These are phyloP conservation scores for Neodiprion fabricii DNA, from an alignment of 1,140 invertebrate species.

Conservation along the genomic window DNA sequence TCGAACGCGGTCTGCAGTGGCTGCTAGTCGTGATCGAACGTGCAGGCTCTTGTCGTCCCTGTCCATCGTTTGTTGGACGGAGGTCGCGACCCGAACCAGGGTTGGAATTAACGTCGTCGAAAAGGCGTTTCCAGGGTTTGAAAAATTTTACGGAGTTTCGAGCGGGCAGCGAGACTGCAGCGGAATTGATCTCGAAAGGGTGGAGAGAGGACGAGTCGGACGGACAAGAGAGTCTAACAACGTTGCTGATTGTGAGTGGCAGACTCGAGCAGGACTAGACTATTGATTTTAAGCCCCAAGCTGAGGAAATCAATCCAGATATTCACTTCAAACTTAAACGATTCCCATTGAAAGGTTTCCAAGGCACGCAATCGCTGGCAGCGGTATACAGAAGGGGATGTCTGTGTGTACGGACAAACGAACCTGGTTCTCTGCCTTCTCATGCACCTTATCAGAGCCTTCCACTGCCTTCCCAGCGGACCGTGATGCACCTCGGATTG, in stretches of 20 bases:
- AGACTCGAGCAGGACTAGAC: not conserved
- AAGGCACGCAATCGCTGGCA: not conserved
- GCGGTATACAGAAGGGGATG: too few relatives aligned
- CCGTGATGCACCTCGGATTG: too few relatives aligned
- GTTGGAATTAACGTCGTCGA: too few relatives aligned
- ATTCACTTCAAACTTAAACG: conserved; percentile 7
- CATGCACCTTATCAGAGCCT: too few relatives aligned
- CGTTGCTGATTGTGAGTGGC: not conserved
- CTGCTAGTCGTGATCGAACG: too few relatives aligned
- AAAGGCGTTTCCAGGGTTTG: too few relatives aligned
- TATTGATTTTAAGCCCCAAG: not conserved
- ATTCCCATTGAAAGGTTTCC: not conserved
- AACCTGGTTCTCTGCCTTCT: not conserved
- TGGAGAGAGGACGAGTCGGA: not conserved
- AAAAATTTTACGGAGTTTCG: not conserved
- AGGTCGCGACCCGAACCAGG: too few relatives aligned
- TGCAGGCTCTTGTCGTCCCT: too few relatives aligned
- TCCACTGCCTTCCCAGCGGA: too few relatives aligned
- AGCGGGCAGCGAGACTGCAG: not conserved
- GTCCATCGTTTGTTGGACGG: too few relatives aligned
- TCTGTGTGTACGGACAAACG: not conserved
- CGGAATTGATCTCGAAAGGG: not conserved
- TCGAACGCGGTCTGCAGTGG: too few relatives aligned
- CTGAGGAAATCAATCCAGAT: conserved; percentile 1
- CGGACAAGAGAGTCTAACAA: conserved; percentile 1